Base-by-base conservation (phyloP, 2,797 vertebrate species). In the Kryptopterus vitreolus region DNA sequence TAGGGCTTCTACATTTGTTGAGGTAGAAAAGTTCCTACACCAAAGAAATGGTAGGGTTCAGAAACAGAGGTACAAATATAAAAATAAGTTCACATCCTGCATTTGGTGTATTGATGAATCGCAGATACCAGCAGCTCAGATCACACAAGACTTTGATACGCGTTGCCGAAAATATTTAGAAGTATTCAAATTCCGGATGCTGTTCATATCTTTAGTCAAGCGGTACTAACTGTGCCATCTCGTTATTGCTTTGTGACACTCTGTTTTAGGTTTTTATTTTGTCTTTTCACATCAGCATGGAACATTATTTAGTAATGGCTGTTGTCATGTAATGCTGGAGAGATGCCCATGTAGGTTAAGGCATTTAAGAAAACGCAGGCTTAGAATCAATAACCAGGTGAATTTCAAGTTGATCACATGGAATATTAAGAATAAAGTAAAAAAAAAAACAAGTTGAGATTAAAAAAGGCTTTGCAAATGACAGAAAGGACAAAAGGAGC, bases 151-250 rank as follows among this genome's bases (percentile, higher is more conserved):
- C 31, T 65, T 71, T 59, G 20, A 71, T 35, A 31, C 31, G 18
- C 61, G 8, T 61, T 61, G 33, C 65, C 55, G 22, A 48, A 61
- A 63, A 31, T 66, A 57, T 43, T 65, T 7, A 43, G 35, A 66
- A 66, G 43, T 66, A 66, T 66, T 66, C 35, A 62, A n/a, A 63
- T 46, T 26, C n/a, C 55, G n/a, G 33, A 33, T n/a, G 26, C 61
- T 71, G 62, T 48, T 79, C 38, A 48, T 43, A 63, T 80, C 22
- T 53, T 3, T 29, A 57, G 63, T 70, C 35, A 81, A 59, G 18
- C 31, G 31, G 53, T 16, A 48, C 26, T 53, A 53, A 61, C n/a
- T 58, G 13, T 77, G 35, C 20, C 31, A 57, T 68, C 74, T 66
- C 20, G 46, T 50, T 52, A 24, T 31, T 73, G 66, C 24, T 35